Evolutionary conservation across 2,113 vertebrate species (phyloP).

Genomic region (Corydoras sp.): DNA sequence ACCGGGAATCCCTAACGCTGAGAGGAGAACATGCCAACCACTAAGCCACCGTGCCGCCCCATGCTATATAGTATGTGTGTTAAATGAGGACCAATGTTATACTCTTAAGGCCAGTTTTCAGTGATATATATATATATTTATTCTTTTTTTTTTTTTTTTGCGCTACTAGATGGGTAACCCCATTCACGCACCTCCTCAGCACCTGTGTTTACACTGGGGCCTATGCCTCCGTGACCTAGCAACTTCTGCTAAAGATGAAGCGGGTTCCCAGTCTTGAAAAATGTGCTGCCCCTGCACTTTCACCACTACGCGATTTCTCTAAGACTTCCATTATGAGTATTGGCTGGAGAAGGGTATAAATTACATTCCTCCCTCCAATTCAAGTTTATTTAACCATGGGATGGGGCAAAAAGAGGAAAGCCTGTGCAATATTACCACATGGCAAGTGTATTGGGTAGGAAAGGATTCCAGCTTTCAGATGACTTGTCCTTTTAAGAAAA

Average conservation of each 20-base stretch:
- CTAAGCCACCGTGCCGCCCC: no score
- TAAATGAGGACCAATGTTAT: no score
- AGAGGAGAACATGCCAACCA: no score
- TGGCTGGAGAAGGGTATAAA: conserved; percentile 49
- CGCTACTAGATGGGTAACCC: conserved; percentile 59
- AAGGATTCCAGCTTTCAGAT: no score
- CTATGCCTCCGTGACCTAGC: conserved; percentile 60
- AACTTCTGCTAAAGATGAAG: conserved; percentile 61
- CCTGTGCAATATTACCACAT: conserved; percentile 33
- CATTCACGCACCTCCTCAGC: conserved; percentile 60
- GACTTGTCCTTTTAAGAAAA: no score
- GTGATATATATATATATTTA: conserved; percentile 39
- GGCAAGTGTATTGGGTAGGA: no score
- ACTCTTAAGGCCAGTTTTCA: no score
- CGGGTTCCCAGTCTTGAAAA: conserved; percentile 63
- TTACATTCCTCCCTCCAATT: conserved; percentile 55
- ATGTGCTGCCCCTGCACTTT: conserved; percentile 63
- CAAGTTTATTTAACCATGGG: conserved; percentile 50
- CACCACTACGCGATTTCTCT: conserved; percentile 56
- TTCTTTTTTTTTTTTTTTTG: conserved; percentile 51
- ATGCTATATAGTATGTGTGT: no score
- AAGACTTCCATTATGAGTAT: conserved; percentile 57
- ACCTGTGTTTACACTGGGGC: conserved; percentile 82
- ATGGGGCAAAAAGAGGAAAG: conserved; percentile 37
- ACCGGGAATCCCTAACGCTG: no score